A percentile compares a stretch with the other conserved stretches of the same genome.
phyloP scores from a whole-genome alignment of 2,888 invertebrate genomes.

The Drosophila engyochracea region DNA sequence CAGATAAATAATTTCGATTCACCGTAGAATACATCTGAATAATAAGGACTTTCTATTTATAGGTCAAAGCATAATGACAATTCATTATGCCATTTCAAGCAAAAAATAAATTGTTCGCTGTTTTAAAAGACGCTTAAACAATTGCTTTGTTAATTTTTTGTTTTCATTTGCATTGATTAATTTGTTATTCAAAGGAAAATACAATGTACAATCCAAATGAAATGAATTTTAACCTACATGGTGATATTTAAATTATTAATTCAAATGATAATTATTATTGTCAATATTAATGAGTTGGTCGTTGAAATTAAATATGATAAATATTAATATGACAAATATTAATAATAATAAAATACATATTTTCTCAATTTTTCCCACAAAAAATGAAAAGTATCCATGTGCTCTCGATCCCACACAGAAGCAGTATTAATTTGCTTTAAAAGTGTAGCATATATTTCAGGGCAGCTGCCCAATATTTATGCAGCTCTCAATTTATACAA shows the following conservation, averaged over 20 bases:
- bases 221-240: neutral
- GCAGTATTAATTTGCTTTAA: neutral
- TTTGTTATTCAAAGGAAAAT: neutral
- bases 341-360: neutral
- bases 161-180: neutral
- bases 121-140: neutral
- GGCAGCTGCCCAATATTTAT: neutral
- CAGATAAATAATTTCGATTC: neutral
- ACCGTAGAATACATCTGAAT: neutral
- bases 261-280: neutral
- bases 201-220: neutral
- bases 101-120: neutral
- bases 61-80: neutral
- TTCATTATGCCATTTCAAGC: neutral
- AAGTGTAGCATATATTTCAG: constrained; percentile 28
- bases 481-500: constrained; percentile 39
- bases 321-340: neutral
- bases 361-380: neutral
- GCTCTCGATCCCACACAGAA: neutral
- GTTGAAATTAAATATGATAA: neutral
- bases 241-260: neutral
- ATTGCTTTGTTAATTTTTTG: neutral
- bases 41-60: neutral
- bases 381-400: neutral
- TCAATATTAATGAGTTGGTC: neutral